phyloP scores from a whole-genome alignment of 2,888 invertebrate genomes.

The Nymphalis polychloros region DNA sequence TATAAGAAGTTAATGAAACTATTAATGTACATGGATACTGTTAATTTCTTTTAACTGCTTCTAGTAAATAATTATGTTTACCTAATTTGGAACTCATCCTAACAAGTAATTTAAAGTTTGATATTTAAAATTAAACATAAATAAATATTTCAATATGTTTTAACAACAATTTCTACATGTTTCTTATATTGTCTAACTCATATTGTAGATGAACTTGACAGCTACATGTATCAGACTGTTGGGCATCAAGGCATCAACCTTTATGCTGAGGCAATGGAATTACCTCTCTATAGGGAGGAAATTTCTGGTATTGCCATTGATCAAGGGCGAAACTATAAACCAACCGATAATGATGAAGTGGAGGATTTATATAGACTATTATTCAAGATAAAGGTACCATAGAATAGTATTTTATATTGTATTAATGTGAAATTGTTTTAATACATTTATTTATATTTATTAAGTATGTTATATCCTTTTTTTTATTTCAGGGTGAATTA shows the following conservation, averaged over 20 bases:
- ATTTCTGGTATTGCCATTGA: conserved; percentile 93
- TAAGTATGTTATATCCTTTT: conserved; percentile 3
- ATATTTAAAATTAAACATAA: too few species aligned
- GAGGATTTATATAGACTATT: conserved; percentile 96
- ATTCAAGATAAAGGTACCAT: conserved; percentile 85
- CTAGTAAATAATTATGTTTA: too few species aligned
- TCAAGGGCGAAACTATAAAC: conserved; percentile 89
- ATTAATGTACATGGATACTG: too few species aligned
- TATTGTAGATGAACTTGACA: conserved; percentile 92
- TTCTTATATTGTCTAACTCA: background rate
- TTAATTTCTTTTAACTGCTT: too few species aligned
- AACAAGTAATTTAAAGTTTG: too few species aligned
- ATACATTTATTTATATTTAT: too few species aligned
- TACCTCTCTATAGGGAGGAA: conserved; percentile 92
- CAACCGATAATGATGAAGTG: conserved; percentile 95
- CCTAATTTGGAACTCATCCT: too few species aligned
- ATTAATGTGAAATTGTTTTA: too few species aligned
- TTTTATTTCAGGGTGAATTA: conserved; percentile 83
- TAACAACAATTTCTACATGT: background rate
- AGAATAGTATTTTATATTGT: background rate
- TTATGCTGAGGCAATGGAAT: conserved; percentile 95
- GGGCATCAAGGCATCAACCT: conserved; percentile 96
- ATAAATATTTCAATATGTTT: too few species aligned
- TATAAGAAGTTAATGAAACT: too few species aligned
- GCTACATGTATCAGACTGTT: conserved; percentile 99